Evolutionary conservation across 2,113 vertebrate species (phyloP), one percentile per base, ranked within the genome.

Genomic region (Cryptomyrus ogoouensis): DNA sequence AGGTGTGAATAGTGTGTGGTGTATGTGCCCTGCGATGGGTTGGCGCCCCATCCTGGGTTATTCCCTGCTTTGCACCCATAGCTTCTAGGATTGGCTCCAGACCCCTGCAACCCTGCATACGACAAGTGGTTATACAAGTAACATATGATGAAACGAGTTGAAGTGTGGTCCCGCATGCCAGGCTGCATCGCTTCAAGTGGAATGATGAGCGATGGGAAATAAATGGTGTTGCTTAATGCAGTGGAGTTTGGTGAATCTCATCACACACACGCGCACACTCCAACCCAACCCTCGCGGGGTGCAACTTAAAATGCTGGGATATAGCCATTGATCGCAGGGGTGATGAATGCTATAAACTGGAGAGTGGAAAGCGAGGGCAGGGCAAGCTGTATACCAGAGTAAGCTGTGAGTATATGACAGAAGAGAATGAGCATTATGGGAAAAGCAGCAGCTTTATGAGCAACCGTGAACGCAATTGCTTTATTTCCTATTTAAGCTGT

Each of bases 241-340:
- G 24, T n/a, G 44, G 42, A 47, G 44, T 84, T 46, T 19, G 31
- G 74, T 42, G 35, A 80, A 42, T 80, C 74, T 47, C 83, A 44
- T 47, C 42, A 66, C 62, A 70, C 84, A 49, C 10, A 7, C 77
- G 4, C 15, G 39, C 77, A 8, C 74, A 80, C 31, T 24, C 39
- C 10, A 24, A 10, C 7, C 85, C 50, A 53, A 19, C 50, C 85
- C 50, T 27, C 85, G 39, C 3, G 50, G n/a, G 85, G 49, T 87
- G 9, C 85, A 31, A 31, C 85, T 87, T 31, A 87, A 87, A 53
- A 87, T 21, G 49, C 85, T 56, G 47, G 50, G 85, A 87, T 35
- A 87, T 53, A 15, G 31, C 88, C 74, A 83, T 89, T 74, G 70
- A 89, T 83, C 49, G 19, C 27, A 47, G 35, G 88, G 66, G 17